A percentile compares a stretch with the other conserved stretches of the same genome.
These are phyloP conservation scores for Poeciliopsis infans DNA, from an alignment of 2,797 vertebrate genomes.

Conservation along the genomic window DNA sequence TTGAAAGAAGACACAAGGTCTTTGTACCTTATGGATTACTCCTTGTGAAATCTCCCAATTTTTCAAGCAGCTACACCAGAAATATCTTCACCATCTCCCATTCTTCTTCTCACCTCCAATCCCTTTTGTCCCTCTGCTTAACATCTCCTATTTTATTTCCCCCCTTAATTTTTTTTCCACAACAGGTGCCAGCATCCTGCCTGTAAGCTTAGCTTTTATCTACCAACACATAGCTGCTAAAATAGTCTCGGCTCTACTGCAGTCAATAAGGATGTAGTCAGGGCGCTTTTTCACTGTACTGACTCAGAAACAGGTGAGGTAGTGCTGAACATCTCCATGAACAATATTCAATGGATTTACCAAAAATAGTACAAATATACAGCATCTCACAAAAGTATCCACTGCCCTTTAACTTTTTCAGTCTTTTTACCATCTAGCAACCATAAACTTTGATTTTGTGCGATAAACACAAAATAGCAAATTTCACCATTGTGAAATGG, in stretches of 20 bases:
- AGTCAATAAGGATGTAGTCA: constrained; percentile 73
- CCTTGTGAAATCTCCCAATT: constrained; percentile 53
- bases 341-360: not conserved
- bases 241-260: constrained; percentile 74
- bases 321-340: constrained; percentile 15
- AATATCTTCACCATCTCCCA: constrained; percentile 52
- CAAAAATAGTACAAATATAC: not conserved
- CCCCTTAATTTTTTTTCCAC: constrained; percentile 65
- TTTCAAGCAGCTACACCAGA: constrained; percentile 51
- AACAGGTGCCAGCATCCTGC: constrained; percentile 65
- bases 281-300: constrained; percentile 34
- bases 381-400: not conserved
- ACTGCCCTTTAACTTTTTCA: not conserved
- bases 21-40: constrained; percentile 36
- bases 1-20: constrained; percentile 53
- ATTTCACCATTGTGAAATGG: not conserved
- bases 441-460: not conserved
- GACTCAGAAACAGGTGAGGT: constrained; percentile 25
- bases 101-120: constrained; percentile 54
- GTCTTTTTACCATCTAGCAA: not conserved
- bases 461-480: not conserved
- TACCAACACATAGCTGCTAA: constrained; percentile 71
- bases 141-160: constrained; percentile 56
- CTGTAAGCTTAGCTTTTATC: constrained; percentile 79
- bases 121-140: constrained; percentile 50